Evolutionary conservation across 2,888 invertebrate genomes (phyloP), one percentile per base, ranked within the genome.

Genomic region (Unio delphinus): DNA sequence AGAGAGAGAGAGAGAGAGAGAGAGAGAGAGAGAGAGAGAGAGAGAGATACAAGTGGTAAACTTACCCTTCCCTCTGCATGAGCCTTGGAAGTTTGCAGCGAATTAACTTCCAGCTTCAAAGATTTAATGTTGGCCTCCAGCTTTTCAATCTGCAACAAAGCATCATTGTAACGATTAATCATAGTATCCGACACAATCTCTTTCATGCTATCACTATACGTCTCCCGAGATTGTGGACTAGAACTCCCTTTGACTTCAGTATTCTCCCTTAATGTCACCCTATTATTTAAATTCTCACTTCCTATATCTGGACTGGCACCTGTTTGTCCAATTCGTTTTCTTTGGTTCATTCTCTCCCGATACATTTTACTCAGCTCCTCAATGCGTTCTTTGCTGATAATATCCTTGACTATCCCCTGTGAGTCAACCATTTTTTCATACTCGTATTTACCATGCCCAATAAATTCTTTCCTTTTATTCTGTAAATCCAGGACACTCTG

Each of bases 81-180:
- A 65, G 80, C 78, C 68, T 83, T 81, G 64, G 77, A 67, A 17
- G 81, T 70, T 63, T 85, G 78, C 63, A 84, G 71, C 63, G 83
- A 81, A 70, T 81, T 84, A 61, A 85, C 75, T 58, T 86, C 86
- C 67, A 83, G 68, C 67, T 81, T 85, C 68, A 85, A 66, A 69
- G 83, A 83, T 69, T 85, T 83, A 30, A 84, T 76, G 28, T 73
- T 73, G 8, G 74, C 71, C 67, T 87, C 87, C 64, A 83, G 72
- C 67, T 83, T 82, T 70, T 87, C 87, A 72, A 87, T 86, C 86
- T 86, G 83, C 34, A 79, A 79, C 70, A 81, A 60, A 75, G 80
- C 76, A 81, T 75, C 78, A 76, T 81, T 80, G 76, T 78, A 80
- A 70, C 76, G 76, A 66, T 75, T 80, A 59, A 78, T 68, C 57